Evolutionary conservation across 2,113 vertebrate genomes (phyloP).

Genomic region (Seriola dumerili): DNA sequence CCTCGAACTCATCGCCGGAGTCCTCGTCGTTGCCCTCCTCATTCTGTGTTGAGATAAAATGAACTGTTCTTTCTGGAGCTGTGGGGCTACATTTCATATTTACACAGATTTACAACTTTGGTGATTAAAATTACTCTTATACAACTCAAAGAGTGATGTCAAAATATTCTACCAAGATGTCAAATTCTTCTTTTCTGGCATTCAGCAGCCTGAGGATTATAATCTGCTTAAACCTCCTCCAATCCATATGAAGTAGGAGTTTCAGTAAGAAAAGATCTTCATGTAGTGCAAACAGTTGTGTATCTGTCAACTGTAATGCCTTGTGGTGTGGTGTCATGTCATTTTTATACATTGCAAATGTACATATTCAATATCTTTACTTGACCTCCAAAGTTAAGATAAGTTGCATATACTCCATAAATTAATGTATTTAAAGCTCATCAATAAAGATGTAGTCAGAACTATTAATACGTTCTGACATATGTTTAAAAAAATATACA

Average conservation of each 20-base stretch:
- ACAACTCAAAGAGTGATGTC: conserved; percentile 4
- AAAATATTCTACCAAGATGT: conserved; percentile 13
- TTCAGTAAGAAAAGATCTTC: too few species aligned
- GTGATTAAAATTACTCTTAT: background rate
- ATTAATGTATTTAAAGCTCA: background rate
- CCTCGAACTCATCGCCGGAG: conserved; percentile 96
- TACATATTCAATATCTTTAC: background rate
- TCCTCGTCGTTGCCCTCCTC: conserved; percentile 93
- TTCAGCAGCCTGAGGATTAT: conserved; percentile 8
- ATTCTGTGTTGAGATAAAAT: conserved; percentile 80
- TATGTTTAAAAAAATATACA: background rate
- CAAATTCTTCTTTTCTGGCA: conserved; percentile 10
- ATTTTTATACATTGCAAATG: background rate
- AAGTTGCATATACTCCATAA: background rate
- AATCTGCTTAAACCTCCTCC: background rate
- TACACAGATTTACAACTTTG: conserved; percentile 2
- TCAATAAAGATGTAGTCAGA: background rate
- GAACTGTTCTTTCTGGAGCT: background rate
- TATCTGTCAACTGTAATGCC: background rate
- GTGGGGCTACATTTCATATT: conserved; percentile 6
- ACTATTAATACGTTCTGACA: background rate
- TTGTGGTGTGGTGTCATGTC: background rate
- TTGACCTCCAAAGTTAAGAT: background rate
- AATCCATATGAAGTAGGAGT: too few species aligned
- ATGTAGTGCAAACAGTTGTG: too few species aligned